Base-by-base conservation (phyloP, 2,888 invertebrate genomes). In the Slavum lentiscoides region DNA sequence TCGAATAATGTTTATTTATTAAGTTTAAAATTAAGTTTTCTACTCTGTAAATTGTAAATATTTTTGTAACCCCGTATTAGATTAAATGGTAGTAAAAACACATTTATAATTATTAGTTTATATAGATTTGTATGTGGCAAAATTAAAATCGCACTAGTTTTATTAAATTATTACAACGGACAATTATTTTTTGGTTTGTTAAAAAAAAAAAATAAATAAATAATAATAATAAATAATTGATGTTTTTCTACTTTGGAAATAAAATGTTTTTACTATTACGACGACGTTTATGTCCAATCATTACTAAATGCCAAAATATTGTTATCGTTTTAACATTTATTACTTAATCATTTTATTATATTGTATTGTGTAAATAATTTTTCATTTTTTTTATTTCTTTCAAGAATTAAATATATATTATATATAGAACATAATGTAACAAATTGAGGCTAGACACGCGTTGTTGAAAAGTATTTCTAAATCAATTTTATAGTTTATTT, bases 31-130 rank as follows among this genome's bases (percentile, higher is more conserved):
- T 72, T 58, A 55, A 75, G 23, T 68, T 72, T 66, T 66, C 58
- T 72, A 70, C 0, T 17, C 21, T 80, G 64, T 72, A 64, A 39
- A 80, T 39, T 75, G 75, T 75, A 67, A 58, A 75, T 75, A 55
- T 58, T 17, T 55, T 64, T 72, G 62, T 80, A 66, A 67, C 15
- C 43, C n/a, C 70, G 62, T 80, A 55, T 72, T 64, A 80, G 39
- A 39, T 39, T 23, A 21, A 70, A 72, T 15, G 23, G 23, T 37
- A 66, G 72, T 72, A 58, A 43, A 23, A 64, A 58, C 58, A 80
- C 15, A 67, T 74, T 67, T 58, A 58, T 58, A 17, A 6, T 1
- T 7, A 39, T 55, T 74, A 74, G 19, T 55, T 74, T 11, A 74
- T 11, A 74, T 74, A 49, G 58, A 68, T 67, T 68, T 68, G 59